Evolutionary conservation across 2,797 vertebrate genomes (phyloP).

Genomic region (Myotis pilosus): DNA sequence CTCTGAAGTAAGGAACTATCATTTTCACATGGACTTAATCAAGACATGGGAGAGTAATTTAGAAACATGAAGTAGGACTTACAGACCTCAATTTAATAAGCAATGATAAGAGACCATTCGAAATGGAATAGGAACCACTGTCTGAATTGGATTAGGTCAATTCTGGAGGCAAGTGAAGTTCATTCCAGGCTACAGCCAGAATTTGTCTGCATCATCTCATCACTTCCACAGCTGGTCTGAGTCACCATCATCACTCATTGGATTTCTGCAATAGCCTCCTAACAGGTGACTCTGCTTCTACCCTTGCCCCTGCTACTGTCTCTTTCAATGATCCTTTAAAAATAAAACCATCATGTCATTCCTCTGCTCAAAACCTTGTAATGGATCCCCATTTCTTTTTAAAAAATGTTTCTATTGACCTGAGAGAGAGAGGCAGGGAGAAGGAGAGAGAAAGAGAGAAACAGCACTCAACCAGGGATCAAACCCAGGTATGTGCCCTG

Average conservation of each 20-base stretch:
- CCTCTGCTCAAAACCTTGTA: slow-evolving; percentile 3
- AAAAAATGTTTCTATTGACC: not conserved
- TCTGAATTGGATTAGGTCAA: not conserved
- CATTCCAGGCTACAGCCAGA: not conserved
- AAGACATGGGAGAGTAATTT: not conserved
- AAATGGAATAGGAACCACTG: not conserved
- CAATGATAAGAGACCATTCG: not conserved
- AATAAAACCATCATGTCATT: not conserved
- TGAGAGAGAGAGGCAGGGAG: not conserved
- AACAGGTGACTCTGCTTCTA: not conserved
- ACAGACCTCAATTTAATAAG: not conserved
- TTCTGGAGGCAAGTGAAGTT: not conserved
- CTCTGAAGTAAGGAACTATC: not conserved
- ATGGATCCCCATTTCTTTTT: not conserved
- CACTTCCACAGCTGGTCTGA: not conserved
- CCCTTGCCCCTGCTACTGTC: not conserved
- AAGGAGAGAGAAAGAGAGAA: too few relatives aligned
- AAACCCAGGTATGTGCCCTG: too few relatives aligned
- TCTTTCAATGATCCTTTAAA: not conserved
- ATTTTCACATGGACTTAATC: not conserved
- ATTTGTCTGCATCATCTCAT: not conserved
- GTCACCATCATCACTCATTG: not conserved
- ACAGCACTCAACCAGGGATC: too few relatives aligned
- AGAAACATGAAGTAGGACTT: slow-evolving; percentile 17
- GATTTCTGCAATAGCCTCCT: not conserved